Percentiles rank a stretch among this genome's conserved stretches.
Conservation (phyloP, 2,888 invertebrate species). For the Phragmatobia fuliginosa region DNA sequence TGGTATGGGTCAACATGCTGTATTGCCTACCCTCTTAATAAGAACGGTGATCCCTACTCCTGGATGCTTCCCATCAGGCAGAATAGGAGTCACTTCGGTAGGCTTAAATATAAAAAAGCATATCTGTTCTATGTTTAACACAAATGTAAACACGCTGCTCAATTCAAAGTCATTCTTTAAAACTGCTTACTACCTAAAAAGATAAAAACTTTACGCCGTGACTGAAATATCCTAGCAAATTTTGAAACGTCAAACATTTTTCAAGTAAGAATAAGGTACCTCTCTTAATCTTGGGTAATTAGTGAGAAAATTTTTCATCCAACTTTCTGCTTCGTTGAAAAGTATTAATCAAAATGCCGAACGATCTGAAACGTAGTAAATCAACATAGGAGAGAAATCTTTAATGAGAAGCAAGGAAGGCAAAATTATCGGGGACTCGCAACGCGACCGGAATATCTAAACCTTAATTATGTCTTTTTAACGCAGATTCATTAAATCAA, state of each 20-base stretch:
- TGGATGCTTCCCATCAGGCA: too few relatives aligned
- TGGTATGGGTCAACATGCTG: too few relatives aligned
- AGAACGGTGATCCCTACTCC: too few relatives aligned
- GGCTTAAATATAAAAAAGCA: too few relatives aligned
- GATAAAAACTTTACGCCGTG: constrained; percentile 22
- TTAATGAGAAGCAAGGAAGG: constrained; percentile 66
- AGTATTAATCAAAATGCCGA: constrained; percentile 66
- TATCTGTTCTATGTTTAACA: background rate
- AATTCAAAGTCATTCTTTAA: constrained; percentile 3
- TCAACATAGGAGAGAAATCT: constrained; percentile 58
- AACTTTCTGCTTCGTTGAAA: constrained; percentile 52
- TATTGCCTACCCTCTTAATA: too few relatives aligned
- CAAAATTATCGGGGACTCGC: constrained; percentile 55
- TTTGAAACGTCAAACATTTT: constrained; percentile 46
- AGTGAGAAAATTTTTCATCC: constrained; percentile 53
- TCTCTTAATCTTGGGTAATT: constrained; percentile 57
- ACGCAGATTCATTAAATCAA: constrained; percentile 63
- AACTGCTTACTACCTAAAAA: constrained; percentile 26
- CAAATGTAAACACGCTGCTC: background rate
- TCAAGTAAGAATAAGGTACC: constrained; percentile 44
- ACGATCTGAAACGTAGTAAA: constrained; percentile 55
- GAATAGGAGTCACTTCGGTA: too few relatives aligned
- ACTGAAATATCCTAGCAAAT: constrained; percentile 32
- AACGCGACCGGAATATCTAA: constrained; percentile 53
- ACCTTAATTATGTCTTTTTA: constrained; percentile 65